Evolutionary conservation across 2,888 invertebrate species (phyloP), one percentile per base, ranked within the genome.

Genomic region (Priocnemis perturbator): DNA sequence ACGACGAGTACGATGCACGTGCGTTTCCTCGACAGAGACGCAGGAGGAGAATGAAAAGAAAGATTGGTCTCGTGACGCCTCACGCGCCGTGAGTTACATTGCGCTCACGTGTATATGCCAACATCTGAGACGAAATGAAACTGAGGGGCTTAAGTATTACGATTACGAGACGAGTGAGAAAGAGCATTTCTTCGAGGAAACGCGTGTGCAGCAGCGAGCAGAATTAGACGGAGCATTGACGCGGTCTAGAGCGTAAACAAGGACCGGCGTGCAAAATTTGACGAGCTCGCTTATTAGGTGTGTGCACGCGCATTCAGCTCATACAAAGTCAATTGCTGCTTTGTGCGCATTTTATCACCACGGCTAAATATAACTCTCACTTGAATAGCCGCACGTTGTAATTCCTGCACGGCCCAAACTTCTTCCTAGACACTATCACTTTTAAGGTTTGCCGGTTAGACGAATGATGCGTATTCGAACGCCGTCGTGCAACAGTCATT

Each of bases 241-340:
- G 26, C 26, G 26, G 7, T 37, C 4, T 37, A 37, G 7, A 37
- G 37, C 4, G 7, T 7, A 7, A 37, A 37, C 11, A 3, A 37
- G 37, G 7, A 11, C 1, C 37, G 37, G 30, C 7, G 37, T 14
- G 19, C n/a, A 19, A n/a, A 37, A 56, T n/a, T 11, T 3, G 3
- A 19, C 37, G 37, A 4, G 56, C 19, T 56, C 37, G 14, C 37
- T 37, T 37, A 11, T 37, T 11, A 11, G 37, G 1, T 11, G 23
- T 19, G n/a, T n/a, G 56, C 3, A n/a, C 55, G 23, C 17, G 55
- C n/a, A 37, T 11, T 19, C 19, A 21, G 45, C 48, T 47, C 48
- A 26, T 23, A 11, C 26, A 60, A 14, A n/a, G 45, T 48, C 60
- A 60, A 60, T 60, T 60, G 60, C 45, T 23, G 60, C 60, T 60